Base-by-base conservation (phyloP, 2,888 invertebrate genomes). In the Neoscelio sp. region DNA sequence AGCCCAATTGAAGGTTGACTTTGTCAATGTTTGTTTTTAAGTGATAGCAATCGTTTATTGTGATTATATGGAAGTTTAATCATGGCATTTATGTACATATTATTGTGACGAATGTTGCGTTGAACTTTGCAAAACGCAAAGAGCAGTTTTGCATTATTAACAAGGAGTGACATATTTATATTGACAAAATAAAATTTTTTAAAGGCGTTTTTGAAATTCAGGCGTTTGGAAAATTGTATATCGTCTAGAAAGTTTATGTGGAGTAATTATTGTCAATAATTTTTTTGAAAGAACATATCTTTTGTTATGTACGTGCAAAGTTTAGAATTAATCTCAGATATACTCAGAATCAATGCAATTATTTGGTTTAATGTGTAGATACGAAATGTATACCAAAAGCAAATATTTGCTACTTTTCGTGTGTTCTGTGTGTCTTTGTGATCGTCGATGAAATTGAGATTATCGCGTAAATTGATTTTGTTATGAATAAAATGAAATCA, bases 281-380 rank as follows among this genome's bases (percentile, higher is more conserved):
- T 44, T 60, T 40, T 42, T 17, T 7, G 18, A 26, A 44, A 30
- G 20, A 60, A 60, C 44, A 60, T 60, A 60, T 60, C 60, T 60
- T 60, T 44, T 60, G 60, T 60, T 60, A 60, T 44, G 13, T 60
- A 60, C 35, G 35, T 64, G 48, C 38, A 48, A 48, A 50, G 46
- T 64, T 64, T 64, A 64, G 12, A 18, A 20, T 33, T 60, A 18
- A 33, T 60, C 30, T 28, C 7, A 18, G 30, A 40, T 44, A 44
- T 30, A 44, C 35, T 54, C 35, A 60, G 13, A 44, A n/a, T 60
- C 60, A 60, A 38, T 44, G 30, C 30, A 60, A 60, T 42, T 60
- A 44, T 44, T 30, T 60, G 10, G 44, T 60, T 60, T 44, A 12
- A 50, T 33, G 26, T 54, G 20, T 54, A 35, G 6, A 20, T 20